Evolutionary conservation across 2,113 vertebrate genomes (phyloP).

Genomic region (Oryzias woworae): DNA sequence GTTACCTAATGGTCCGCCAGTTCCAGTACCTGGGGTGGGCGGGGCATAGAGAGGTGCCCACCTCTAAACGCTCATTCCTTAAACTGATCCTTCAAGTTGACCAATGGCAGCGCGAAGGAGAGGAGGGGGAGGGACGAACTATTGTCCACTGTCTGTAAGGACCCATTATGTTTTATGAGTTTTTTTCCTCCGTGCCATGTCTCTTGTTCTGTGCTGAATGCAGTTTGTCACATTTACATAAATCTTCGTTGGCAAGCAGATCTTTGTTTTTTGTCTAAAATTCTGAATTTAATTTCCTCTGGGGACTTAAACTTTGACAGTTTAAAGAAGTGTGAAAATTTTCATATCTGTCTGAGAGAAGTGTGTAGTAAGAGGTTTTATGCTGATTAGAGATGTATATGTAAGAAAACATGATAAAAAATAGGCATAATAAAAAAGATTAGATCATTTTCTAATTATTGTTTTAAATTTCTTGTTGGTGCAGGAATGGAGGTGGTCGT

Average conservation of each 20-base stretch:
- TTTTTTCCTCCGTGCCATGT: too few relatives aligned
- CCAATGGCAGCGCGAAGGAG: slow-evolving; percentile 98
- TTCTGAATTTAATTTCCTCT: too few relatives aligned
- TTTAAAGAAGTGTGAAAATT: too few relatives aligned
- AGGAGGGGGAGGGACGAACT: slow-evolving; percentile 95
- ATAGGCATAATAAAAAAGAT: neutral
- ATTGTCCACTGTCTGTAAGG: slow-evolving; percentile 98
- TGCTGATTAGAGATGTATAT: too few relatives aligned
- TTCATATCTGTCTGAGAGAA: too few relatives aligned
- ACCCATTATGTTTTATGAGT: neutral
- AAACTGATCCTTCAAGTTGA: slow-evolving; percentile 97
- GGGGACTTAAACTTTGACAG: too few relatives aligned
- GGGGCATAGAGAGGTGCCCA: slow-evolving; percentile 92
- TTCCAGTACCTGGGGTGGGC: slow-evolving; percentile 98
- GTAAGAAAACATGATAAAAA: neutral
- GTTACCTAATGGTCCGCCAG: slow-evolving; percentile 98
- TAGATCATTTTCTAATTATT: neutral
- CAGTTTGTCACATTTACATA: too few relatives aligned
- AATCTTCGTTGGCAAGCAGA: too few relatives aligned
- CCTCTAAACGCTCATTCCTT: slow-evolving; percentile 96
- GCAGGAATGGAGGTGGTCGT: slow-evolving; percentile 92
- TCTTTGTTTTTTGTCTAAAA: too few relatives aligned
- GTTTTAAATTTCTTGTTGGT: neutral
- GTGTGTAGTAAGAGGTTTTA: too few relatives aligned
- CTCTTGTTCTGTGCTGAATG: too few relatives aligned